These are phyloP conservation scores for Anarrhichthys ocellatus DNA, from an alignment of 2,113 vertebrate species.

Conservation along the genomic window DNA sequence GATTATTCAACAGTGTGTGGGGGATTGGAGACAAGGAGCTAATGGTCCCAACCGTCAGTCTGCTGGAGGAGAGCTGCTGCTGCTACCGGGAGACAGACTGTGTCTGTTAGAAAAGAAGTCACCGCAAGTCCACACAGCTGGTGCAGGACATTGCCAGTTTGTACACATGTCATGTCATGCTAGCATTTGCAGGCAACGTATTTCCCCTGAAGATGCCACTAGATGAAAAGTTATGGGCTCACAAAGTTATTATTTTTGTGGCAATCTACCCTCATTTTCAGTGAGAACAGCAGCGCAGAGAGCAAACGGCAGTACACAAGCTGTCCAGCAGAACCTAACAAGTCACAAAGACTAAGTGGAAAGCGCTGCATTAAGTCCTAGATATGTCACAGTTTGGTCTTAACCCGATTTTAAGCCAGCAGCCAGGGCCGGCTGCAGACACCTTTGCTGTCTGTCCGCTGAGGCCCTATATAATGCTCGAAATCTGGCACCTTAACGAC, in stretches of 20 bases:
- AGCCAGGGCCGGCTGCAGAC: constrained; percentile 38
- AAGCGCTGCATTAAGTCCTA: background rate
- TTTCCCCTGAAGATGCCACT: background rate
- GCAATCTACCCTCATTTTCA: background rate
- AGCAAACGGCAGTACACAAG: background rate
- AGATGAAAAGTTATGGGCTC: background rate
- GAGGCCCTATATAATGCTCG: constrained; percentile 3
- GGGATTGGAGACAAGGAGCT: constrained; percentile 6
- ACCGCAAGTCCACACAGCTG: background rate
- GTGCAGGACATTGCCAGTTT: background rate
- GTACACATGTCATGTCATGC: background rate
- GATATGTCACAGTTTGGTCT: constrained; percentile 28
- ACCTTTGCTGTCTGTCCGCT: constrained; percentile 17
- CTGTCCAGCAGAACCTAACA: constrained; percentile 33
- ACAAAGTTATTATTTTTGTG: background rate
- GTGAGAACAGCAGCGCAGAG: background rate
- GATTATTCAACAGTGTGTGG: constrained; percentile 36
- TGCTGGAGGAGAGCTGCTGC: constrained; percentile 2
- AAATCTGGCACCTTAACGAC: constrained; percentile 60
- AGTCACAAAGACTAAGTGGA: background rate
- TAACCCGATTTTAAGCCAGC: constrained; percentile 28
- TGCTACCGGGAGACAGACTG: background rate
- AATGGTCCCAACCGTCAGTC: background rate
- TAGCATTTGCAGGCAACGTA: background rate
- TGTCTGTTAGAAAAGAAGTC: background rate